phyloP scores from a whole-genome alignment of 1,140 invertebrate species.

The Anastatus disparis region DNA sequence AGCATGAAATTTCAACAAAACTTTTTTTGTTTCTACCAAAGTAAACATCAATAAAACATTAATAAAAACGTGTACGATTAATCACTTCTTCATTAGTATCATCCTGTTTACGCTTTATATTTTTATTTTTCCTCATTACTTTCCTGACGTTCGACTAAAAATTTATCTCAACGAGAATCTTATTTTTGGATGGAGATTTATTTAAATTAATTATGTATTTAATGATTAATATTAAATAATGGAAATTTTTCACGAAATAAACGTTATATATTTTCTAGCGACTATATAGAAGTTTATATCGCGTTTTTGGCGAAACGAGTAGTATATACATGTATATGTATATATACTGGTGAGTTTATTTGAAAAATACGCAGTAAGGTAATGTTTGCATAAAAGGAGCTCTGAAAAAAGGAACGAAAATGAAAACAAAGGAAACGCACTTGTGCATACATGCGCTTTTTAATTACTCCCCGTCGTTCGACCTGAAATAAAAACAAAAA shows the following conservation, averaged over 20 bases:
- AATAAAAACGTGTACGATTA: background rate
- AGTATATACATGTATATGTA: too few species aligned
- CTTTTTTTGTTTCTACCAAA: too few species aligned
- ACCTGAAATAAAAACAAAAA: background rate
- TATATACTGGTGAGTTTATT: slow-evolving; percentile 40
- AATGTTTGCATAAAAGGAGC: slow-evolving; percentile 39
- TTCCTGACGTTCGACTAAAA: background rate
- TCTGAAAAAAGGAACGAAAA: slow-evolving; percentile 12
- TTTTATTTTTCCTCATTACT: background rate
- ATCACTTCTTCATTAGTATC: too few species aligned
- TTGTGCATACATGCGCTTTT: slow-evolving; percentile 42
- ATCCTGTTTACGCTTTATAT: too few species aligned
- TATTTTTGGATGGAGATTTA: too few species aligned
- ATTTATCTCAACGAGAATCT: too few species aligned
- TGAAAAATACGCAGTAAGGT: slow-evolving; percentile 40
- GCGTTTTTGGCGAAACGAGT: background rate
- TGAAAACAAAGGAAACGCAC: slow-evolving; percentile 41
- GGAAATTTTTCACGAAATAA: background rate
- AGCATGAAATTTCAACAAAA: too few species aligned
- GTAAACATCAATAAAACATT: too few species aligned
- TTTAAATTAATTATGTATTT: background rate
- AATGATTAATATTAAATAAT: slow-evolving; percentile 26
- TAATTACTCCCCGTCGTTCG: slow-evolving; percentile 40
- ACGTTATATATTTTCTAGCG: too few species aligned
- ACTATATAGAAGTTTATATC: background rate